Evolutionary conservation across 1,140 invertebrate genomes (phyloP).

Genomic region (Pogonognathellus flavescens): DNA sequence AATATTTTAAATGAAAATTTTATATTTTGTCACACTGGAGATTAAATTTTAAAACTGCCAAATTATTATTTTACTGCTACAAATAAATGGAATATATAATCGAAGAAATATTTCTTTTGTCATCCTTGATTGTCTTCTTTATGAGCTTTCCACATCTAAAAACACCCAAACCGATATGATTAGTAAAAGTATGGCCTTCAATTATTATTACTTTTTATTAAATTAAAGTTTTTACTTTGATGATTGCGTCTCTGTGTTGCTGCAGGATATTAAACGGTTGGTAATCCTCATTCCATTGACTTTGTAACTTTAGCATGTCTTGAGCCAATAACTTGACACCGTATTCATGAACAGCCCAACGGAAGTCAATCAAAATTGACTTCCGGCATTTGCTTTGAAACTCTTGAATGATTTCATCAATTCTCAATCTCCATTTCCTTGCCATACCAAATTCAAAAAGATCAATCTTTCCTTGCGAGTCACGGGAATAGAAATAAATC

Average conservation of each 20-base stretch:
- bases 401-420: constrained; percentile 11
- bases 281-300: background rate
- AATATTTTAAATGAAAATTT: too few species aligned
- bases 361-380: background rate
- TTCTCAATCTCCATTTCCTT: constrained; percentile 9
- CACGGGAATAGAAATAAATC: background rate
- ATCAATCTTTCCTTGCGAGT: background rate
- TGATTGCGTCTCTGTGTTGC: background rate
- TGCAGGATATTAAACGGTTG: background rate
- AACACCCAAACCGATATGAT: too few species aligned
- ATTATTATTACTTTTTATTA: too few species aligned
- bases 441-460: constrained; percentile 10
- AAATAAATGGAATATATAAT: too few species aligned
- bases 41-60: too few species aligned
- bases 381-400: background rate
- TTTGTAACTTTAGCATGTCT: background rate
- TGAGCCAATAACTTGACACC: background rate
- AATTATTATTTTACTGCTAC: too few species aligned
- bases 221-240: too few species aligned
- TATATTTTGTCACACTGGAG: too few species aligned
- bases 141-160: too few species aligned
- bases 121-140: too few species aligned
- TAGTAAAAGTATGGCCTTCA: too few species aligned
- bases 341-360: constrained; percentile 33
- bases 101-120: too few species aligned